A percentile compares a stretch with the other conserved stretches of the same genome.
Conservation (phyloP, 2,797 vertebrate genomes). For the Chiroxiphia lanceolata region DNA sequence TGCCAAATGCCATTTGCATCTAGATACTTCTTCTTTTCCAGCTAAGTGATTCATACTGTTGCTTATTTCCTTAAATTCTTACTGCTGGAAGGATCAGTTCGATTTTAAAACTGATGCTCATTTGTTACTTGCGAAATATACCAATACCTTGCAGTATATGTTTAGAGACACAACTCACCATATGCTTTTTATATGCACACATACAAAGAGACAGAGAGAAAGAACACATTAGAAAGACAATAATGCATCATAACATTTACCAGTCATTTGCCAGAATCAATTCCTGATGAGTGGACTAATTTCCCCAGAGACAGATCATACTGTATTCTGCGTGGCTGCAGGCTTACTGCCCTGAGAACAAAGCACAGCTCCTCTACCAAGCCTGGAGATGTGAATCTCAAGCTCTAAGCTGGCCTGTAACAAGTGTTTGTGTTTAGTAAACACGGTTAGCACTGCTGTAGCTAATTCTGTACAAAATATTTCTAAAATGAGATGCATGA, state of each 20-base stretch:
- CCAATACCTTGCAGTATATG: background rate
- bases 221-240: slow-evolving; percentile 9
- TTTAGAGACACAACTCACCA: slow-evolving; percentile 18
- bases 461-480: background rate
- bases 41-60: background rate
- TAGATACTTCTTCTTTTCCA: background rate
- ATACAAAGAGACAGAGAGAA: background rate
- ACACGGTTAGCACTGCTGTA: background rate
- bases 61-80: background rate
- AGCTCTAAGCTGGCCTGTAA: background rate
- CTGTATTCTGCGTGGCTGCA: background rate
- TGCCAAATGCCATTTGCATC: background rate
- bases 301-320: slow-evolving; percentile 23
- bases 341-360: background rate
- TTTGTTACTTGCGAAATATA: slow-evolving; percentile 18
- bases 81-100: background rate
- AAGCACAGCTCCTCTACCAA: background rate
- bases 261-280: background rate
- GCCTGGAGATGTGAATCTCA: background rate
- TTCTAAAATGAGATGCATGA: background rate
- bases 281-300: slow-evolving; percentile 43
- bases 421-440: background rate
- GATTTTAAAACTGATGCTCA: background rate
- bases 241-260: slow-evolving; percentile 12
- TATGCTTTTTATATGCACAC: background rate